Evolutionary conservation across 2,113 vertebrate species (phyloP), one percentile per base, ranked within the genome.

Genomic region (Clarias batrachus): DNA sequence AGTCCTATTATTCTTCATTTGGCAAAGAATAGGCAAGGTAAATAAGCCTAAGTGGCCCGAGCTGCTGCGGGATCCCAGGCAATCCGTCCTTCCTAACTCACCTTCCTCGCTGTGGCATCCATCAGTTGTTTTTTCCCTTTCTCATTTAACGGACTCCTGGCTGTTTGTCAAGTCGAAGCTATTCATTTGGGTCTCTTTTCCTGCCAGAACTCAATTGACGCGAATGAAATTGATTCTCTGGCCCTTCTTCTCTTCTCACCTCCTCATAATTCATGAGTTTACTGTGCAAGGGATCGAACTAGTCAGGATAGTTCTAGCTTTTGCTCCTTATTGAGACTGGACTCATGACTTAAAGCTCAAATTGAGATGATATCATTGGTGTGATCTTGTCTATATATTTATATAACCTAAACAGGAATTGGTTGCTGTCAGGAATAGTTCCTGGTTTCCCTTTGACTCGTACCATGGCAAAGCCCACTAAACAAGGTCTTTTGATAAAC

Each of bases 151-250:
- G 27, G 41, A 23, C 48, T 85, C 33, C 33, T 48, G 37, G 57
- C 54, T 65, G 56, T 71, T 73, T 70, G 21, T 87, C 60, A 87
- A 71, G 78, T n/a, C 23, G 12, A 13, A 81, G 70, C 68, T 71
- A 82, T 56, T 87, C 2, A 84, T 76, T 84, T 30, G 6, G 62
- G 13, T 70, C 14, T 65, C 63, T 48, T 41, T 70, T 48, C 48
- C 54, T 60, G 27, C 19, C 63, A 62, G n/a, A 62, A 27, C 25
- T 14, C 74, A 56, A 84, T 76, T 54, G 84, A 65, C 21, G 19
- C 3, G 54, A 80, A 70, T 71, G 48, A 59, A 86, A 70, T 41
- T n/a, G 76, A 80, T 80, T 54, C 48, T 27, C 27, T 16, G 74
- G 27, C 10, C 19, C 74, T 37, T 79, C 70, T 76, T 52, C 66